Conservation (phyloP, 1,140 invertebrate species). For the Paralvinella palmiformis region DNA sequence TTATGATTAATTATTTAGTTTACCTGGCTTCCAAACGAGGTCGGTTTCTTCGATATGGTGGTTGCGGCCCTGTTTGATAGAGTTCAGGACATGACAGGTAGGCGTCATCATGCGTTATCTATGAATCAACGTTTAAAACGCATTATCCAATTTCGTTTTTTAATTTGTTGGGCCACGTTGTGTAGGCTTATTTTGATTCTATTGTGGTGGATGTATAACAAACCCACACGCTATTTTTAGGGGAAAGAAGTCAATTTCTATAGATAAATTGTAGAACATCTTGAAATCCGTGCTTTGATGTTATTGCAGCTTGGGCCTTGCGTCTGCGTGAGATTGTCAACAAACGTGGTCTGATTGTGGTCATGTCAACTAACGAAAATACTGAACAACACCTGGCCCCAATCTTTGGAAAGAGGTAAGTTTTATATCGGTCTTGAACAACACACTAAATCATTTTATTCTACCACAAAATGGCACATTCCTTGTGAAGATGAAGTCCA, state of each 20-base stretch:
- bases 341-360: constrained; percentile 28
- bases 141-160: not conserved
- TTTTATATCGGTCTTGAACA: too few relatives aligned
- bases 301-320: constrained; percentile 36
- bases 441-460: too few relatives aligned
- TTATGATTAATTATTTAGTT: constrained; percentile 25
- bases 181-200: too few relatives aligned
- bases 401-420: not conserved
- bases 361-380: constrained; percentile 24
- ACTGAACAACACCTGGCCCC: not conserved
- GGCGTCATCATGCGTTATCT: constrained; percentile 4
- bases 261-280: not conserved
- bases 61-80: constrained; percentile 35
- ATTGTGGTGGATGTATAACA: not conserved
- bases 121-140: not conserved
- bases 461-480: too few relatives aligned
- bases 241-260: not conserved
- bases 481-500: too few relatives aligned
- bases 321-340: constrained; percentile 37
- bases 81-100: constrained; percentile 40
- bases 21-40: constrained; percentile 47
- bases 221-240: not conserved
- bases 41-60: constrained; percentile 35
- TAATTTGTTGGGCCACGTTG: too few relatives aligned
- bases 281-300: too few relatives aligned